Evolutionary conservation across 2,888 invertebrate species (phyloP), one percentile per base, ranked within the genome.

Genomic region (Formica aserva): DNA sequence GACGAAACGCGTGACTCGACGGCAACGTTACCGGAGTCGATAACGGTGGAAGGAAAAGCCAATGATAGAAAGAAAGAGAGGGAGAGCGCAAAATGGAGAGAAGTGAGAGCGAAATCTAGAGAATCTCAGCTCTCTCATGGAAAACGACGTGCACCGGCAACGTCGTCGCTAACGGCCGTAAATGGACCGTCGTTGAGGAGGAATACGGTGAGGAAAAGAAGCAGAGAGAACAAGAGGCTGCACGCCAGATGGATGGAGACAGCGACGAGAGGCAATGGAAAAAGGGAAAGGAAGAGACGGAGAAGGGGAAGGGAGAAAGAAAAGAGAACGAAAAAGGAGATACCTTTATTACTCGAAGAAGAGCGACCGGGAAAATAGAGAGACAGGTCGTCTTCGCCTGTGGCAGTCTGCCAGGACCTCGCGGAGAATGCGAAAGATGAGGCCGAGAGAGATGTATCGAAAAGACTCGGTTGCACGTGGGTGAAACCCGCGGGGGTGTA

Each of bases 351-450:
- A 84, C 85, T 83, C 38, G 85, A 66, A 77, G 76, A 71, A 72
- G 83, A 75, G 84, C 63, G 65, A 82, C 41, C 55, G 83, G 62
- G 83, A 85, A 88, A 88, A 88, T 88, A 85, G 85, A 87, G 83
- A 83, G 86, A 84, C 85, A 78, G 75, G 78, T 83, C 81, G 85
- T 88, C 85, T 78, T 85, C 82, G 69, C 80, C 60, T 65, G 85
- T 90, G 90, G 90, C 90, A 88, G 66, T n/a, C 67, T 89, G 90
- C 90, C 90, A 90, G 89, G 69, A 77, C 18, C 60, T 78, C 60
- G 71, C 78, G 71, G 18, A 29, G 29, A 5, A 41, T 41, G 62
- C 5, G 38, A 32, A 66, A 15, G n/a, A 38, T n/a, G 8, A 35
- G 38, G n/a, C 35, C 29, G 22, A 52, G 29, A 18, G 45, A 38